Percentiles rank a stretch among this genome's conserved stretches.
These are phyloP conservation scores for Trachythela sp. DNA, from an alignment of 64 coral and sea anemone genomes.

Conservation along the genomic window DNA sequence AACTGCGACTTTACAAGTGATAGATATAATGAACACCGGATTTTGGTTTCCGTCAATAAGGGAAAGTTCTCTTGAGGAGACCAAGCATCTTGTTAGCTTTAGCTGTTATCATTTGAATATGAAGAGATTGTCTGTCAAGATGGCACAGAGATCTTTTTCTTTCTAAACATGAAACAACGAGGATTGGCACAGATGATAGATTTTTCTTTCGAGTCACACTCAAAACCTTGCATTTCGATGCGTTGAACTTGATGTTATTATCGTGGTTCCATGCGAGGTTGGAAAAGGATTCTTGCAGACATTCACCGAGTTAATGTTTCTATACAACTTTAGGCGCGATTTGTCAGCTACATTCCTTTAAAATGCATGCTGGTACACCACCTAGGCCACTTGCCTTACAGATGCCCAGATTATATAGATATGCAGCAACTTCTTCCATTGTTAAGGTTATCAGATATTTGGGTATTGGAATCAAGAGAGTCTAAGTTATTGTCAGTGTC, in stretches of 20 bases:
- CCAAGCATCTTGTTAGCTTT: background rate
- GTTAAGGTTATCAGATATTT: slow-evolving; percentile 1
- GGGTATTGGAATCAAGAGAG: background rate
- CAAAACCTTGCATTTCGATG: too few relatives aligned
- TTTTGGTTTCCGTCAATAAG: background rate
- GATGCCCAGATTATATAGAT: too few relatives aligned
- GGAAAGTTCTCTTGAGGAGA: background rate
- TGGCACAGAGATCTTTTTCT: too few relatives aligned
- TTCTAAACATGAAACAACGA: too few relatives aligned
- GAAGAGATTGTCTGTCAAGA: background rate
- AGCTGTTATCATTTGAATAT: background rate
- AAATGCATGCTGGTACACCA: too few relatives aligned
- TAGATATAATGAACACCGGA: background rate
- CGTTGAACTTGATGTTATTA: too few relatives aligned
- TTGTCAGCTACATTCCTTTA: slow-evolving; percentile 36
- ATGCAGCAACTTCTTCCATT: slow-evolving; percentile 35
- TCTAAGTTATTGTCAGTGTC: slow-evolving; percentile 22
- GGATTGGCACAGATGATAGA: too few relatives aligned
- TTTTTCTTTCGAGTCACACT: too few relatives aligned
- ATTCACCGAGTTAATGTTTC: too few relatives aligned
- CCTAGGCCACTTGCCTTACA: too few relatives aligned
- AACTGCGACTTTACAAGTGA: background rate
- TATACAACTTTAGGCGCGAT: slow-evolving; percentile 39
- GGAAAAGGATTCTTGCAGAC: background rate
- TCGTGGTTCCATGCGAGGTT: background rate